phyloP scores from a whole-genome alignment of 2,888 invertebrate genomes.

The Crepidodera aurea region DNA sequence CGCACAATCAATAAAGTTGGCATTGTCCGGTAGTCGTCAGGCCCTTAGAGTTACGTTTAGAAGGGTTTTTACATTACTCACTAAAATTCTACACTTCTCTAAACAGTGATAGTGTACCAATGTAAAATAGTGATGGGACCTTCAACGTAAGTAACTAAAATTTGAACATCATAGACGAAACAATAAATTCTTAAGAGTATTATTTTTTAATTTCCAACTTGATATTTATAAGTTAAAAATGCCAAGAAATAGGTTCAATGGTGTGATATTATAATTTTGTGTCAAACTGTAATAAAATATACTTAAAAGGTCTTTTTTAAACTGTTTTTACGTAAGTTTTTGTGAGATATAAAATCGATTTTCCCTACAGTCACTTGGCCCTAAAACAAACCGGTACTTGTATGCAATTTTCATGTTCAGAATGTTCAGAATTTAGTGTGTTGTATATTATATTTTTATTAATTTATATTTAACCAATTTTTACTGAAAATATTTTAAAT shows the following conservation, averaged over 20 bases:
- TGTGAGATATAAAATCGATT: background rate
- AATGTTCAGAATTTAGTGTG: too few species aligned
- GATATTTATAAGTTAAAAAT: too few species aligned
- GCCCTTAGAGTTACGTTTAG: conserved; percentile 36
- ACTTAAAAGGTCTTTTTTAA: too few species aligned
- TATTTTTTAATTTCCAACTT: background rate
- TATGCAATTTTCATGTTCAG: too few species aligned
- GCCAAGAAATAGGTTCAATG: too few species aligned
- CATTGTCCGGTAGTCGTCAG: conserved; percentile 44
- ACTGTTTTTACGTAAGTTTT: too few species aligned
- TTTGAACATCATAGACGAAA: background rate
- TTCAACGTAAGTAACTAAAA: conserved; percentile 48
- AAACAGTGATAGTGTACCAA: conserved; percentile 34
- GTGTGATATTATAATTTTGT: too few species aligned
- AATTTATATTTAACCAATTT: too few species aligned
- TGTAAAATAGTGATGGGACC: conserved; percentile 48
- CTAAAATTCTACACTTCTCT: background rate
- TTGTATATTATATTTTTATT: too few species aligned
- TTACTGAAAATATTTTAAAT: too few species aligned
- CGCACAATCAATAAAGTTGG: conserved; percentile 57
- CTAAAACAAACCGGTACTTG: too few species aligned
- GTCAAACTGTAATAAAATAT: too few species aligned
- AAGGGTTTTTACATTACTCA: conserved; percentile 1
- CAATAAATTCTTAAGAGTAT: background rate
- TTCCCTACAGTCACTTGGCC: background rate